These are phyloP conservation scores for Xiphophorus hellerii DNA, from an alignment of 2,113 vertebrate species.

Conservation along the genomic window DNA sequence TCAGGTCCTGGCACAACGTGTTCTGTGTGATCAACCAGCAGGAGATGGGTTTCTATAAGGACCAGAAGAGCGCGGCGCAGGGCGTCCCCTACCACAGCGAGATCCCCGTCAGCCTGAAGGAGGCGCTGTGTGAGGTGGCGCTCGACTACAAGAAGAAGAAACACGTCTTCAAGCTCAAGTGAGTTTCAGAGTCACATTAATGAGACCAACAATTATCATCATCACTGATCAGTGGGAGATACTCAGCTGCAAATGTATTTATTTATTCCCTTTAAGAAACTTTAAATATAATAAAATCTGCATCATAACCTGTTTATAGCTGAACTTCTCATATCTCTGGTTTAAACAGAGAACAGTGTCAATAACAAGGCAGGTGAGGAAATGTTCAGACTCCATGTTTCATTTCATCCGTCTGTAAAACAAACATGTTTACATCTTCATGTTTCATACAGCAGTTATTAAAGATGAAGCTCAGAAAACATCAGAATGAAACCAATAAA, in stretches of 20 bases:
- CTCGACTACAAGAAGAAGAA: conserved; percentile 99
- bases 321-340: background rate
- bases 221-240: too few relatives aligned
- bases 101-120: conserved; percentile 91
- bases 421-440: too few relatives aligned
- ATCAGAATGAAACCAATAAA: too few relatives aligned
- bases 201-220: too few relatives aligned
- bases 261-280: background rate
- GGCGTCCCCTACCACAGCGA: conserved; percentile 97
- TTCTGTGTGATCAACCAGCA: conserved; percentile 98
- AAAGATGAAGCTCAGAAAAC: too few relatives aligned
- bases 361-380: too few relatives aligned
- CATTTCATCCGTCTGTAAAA: too few relatives aligned
- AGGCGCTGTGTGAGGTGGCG: conserved; percentile 92
- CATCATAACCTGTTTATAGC: too few relatives aligned
- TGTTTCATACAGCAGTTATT: too few relatives aligned
- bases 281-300: too few relatives aligned
- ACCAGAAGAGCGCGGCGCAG: conserved; percentile 90
- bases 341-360: background rate
- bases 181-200: conserved; percentile 25
- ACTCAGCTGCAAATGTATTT: too few relatives aligned
- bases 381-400: too few relatives aligned
- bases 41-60: conserved; percentile 99
- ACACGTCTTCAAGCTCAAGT: conserved; percentile 98
- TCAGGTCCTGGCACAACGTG: conserved; percentile 97